Evolutionary conservation across 64 coral and sea anemone species (phyloP).

Genomic region (Anthopleura sola): DNA sequence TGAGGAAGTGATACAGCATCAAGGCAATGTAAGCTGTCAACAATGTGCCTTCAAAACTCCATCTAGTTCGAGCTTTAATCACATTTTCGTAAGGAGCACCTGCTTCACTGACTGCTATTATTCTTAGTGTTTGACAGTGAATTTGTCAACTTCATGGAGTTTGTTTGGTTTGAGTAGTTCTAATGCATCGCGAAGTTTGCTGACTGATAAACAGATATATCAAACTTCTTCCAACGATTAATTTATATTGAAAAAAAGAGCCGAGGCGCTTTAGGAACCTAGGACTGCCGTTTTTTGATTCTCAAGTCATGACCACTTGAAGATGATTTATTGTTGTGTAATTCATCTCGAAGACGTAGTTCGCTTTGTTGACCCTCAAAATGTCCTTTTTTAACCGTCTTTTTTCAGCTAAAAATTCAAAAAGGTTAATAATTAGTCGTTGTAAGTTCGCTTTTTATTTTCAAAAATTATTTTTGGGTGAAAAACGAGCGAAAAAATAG

Average conservation of each 20-base stretch:
- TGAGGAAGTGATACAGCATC: neutral
- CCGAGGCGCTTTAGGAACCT: neutral
- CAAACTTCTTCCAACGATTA: neutral
- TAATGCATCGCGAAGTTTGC: constrained; percentile 20
- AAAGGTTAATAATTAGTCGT: too few species aligned
- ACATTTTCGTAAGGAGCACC: neutral
- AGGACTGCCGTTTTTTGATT: neutral
- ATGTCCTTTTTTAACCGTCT: neutral
- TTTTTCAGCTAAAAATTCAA: neutral
- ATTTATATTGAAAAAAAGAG: neutral
- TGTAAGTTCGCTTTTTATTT: too few species aligned
- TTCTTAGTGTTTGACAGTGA: neutral
- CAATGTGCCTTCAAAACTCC: neutral
- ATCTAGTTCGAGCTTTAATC: neutral
- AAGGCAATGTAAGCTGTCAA: neutral
- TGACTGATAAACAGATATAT: constrained; percentile 2
- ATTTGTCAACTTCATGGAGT: constrained; percentile 10
- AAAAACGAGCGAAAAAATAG: neutral
- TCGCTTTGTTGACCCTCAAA: neutral
- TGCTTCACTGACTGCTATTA: neutral
- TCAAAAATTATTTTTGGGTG: neutral
- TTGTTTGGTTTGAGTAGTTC: neutral
- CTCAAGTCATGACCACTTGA: neutral
- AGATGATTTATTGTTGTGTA: neutral
- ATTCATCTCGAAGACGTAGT: neutral